A percentile compares a stretch with the other conserved stretches of the same genome.
Evolutionary conservation across 2,888 invertebrate genomes (phyloP).

Genomic region (Ptycholaimellus sp.): DNA sequence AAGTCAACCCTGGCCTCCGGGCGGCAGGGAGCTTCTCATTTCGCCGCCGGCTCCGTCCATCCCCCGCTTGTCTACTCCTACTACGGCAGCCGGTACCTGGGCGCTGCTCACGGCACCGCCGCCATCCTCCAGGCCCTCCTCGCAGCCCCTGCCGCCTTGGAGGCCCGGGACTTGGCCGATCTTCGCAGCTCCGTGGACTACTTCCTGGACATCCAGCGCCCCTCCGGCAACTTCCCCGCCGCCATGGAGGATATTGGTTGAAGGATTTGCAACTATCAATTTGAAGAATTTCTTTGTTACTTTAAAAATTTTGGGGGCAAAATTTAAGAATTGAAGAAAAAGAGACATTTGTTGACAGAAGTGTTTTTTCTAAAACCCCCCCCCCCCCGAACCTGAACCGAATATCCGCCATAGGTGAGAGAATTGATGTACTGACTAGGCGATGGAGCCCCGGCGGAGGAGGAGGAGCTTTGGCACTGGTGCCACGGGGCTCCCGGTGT

Average conservation of each 20-base stretch:
- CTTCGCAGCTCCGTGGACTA: conserved; percentile 3
- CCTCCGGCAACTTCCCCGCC: conserved; percentile 8
- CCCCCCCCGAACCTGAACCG: conserved; percentile 1
- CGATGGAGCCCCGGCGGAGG: conserved; percentile 15
- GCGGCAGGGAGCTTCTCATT: no score
- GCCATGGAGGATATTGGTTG: conserved; percentile 8
- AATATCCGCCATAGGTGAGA: background rate
- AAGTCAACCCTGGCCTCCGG: no score
- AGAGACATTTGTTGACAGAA: no score
- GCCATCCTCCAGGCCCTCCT: conserved; percentile 61
- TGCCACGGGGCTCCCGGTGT: conserved; percentile 60
- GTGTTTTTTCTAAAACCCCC: no score
- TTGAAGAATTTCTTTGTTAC: conserved; percentile 8
- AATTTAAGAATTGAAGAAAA: no score
- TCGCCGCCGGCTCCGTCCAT: no score
- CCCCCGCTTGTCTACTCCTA: conserved; percentile 56
- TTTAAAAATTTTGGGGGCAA: no score
- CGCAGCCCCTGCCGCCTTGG: conserved; percentile 28
- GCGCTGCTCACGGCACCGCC: conserved; percentile 64
- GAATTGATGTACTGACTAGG: no score
- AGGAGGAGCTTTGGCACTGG: conserved; percentile 57
- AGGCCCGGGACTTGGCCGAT: background rate
- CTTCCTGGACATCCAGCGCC: conserved; percentile 8
- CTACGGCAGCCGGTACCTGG: conserved; percentile 61
- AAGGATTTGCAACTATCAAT: no score